Conservation (phyloP, 2,888 invertebrate species). For the Cerceris rybyensis region DNA sequence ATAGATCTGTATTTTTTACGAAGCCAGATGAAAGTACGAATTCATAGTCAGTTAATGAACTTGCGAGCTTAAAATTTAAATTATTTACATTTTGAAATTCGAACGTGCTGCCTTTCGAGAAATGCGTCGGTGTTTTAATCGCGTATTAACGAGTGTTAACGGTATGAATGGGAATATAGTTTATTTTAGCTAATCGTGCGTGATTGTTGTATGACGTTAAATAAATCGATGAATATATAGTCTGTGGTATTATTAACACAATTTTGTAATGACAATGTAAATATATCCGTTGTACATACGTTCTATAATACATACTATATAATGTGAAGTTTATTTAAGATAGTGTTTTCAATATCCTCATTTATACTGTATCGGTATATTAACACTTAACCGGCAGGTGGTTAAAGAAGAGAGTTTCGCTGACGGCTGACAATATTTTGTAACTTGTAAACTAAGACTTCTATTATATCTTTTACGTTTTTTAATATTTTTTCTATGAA, state of each 20-base stretch:
- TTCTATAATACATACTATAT: conserved; percentile 64
- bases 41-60: conserved; percentile 43
- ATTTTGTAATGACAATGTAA: conserved; percentile 71
- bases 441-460: too few relatives aligned
- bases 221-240: conserved; percentile 58
- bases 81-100: conserved; percentile 40
- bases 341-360: not conserved
- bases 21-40: conserved; percentile 23
- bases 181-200: conserved; percentile 42
- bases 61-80: conserved; percentile 52
- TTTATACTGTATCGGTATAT: not conserved
- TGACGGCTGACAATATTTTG: too few relatives aligned
- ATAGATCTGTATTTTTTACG: conserved; percentile 47
- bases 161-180: conserved; percentile 50
- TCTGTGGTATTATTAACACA: conserved; percentile 56
- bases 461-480: too few relatives aligned
- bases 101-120: conserved; percentile 20
- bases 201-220: conserved; percentile 48
- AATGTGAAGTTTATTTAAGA: conserved; percentile 32
- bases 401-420: too few relatives aligned
- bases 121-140: conserved; percentile 25
- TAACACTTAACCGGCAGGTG: too few relatives aligned
- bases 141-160: conserved; percentile 46
- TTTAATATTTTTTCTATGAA: too few relatives aligned
- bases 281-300: conserved; percentile 74